Evolutionary conservation across 2,797 vertebrate genomes (phyloP), one percentile per base, ranked within the genome.

Genomic region (Somateria mollissima): DNA sequence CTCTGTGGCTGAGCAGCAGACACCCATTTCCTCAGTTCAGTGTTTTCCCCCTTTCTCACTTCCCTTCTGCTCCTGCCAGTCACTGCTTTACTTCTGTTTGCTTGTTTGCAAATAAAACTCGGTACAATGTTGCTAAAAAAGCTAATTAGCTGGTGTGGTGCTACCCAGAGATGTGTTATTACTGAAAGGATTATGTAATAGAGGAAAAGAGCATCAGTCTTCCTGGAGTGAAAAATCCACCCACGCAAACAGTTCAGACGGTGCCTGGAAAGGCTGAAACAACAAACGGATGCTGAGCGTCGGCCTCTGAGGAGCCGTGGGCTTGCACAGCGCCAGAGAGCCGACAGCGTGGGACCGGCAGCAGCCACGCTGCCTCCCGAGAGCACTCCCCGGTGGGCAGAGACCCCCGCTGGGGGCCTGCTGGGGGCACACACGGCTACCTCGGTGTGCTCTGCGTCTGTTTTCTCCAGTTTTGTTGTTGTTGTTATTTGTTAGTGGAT

Each of bases 391-490:
- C 1, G 4, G 16, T 0, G 28, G 20, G 16, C 25, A 13, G 8
- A 11, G 22, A 5, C 22, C 60, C 3, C 2, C 3, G 16, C 13
- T 24, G 25, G 34, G 64, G 39, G n/a, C 58, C 45, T 17, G 41
- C 85, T n/a, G 1, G 5, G 24, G 65, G 20, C 18, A 6, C 16
- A 6, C 20, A 17, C 12, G 7, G 39, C 15, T 4, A 10, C 6
- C 32, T 37, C 41, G 10, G 21, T 4, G 18, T 56, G 54, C 27
- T n/a, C 34, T 32, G 34, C 0, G 0, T 24, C 34, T 4, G 0
- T 45, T 43, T 56, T 53, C 22, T 24, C 7, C 58, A 6, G 61
- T 13, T n/a, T 65, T 20, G 61, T 21, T 13, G 20, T 37, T 37
- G 34, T 62, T 18, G 13, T 53, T 53, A 20, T n/a, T 57, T 37